Evolutionary conservation across 1,140 invertebrate species (phyloP).

Genomic region (Solen grandis): DNA sequence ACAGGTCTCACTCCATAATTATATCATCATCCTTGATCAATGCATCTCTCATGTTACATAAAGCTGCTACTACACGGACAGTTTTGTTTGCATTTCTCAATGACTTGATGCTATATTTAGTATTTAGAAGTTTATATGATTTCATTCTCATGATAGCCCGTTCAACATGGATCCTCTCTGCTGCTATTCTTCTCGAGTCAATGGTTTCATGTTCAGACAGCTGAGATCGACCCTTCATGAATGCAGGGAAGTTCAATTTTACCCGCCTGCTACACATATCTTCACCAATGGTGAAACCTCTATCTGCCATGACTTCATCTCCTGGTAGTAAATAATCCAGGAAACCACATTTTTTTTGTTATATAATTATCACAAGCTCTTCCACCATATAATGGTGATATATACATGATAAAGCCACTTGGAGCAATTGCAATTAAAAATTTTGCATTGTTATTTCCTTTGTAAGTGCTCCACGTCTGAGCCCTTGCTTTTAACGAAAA

Average conservation of each 20-base stretch:
- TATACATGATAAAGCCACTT: slow-evolving; percentile 68
- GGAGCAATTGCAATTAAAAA: slow-evolving; percentile 72
- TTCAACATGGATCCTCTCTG: slow-evolving; percentile 48
- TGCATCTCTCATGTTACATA: slow-evolving; percentile 13
- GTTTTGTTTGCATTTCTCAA: slow-evolving; percentile 20
- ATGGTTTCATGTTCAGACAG: slow-evolving; percentile 45
- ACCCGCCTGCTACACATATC: slow-evolving; percentile 39
- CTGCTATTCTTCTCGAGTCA: slow-evolving; percentile 40
- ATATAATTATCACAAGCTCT: slow-evolving; percentile 46
- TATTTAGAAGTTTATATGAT: slow-evolving; percentile 8
- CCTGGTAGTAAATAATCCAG: slow-evolving; percentile 33
- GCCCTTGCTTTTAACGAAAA: slow-evolving; percentile 16
- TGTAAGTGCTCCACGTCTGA: slow-evolving; percentile 60
- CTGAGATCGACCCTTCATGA: slow-evolving; percentile 48
- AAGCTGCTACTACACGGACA: background rate
- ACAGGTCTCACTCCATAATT: background rate
- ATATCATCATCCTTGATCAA: slow-evolving; percentile 15
- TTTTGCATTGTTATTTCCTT: slow-evolving; percentile 65
- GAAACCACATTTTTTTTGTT: slow-evolving; percentile 30
- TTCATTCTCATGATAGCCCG: slow-evolving; percentile 27
- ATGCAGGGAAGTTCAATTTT: slow-evolving; percentile 50
- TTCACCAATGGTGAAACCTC: slow-evolving; percentile 52
- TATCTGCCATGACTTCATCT: slow-evolving; percentile 49
- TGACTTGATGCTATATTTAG: background rate
- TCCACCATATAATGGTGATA: slow-evolving; percentile 70